Evolutionary conservation across 2,113 vertebrate genomes (phyloP), one percentile per base, ranked within the genome.

Genomic region (Neotragus moschatus): DNA sequence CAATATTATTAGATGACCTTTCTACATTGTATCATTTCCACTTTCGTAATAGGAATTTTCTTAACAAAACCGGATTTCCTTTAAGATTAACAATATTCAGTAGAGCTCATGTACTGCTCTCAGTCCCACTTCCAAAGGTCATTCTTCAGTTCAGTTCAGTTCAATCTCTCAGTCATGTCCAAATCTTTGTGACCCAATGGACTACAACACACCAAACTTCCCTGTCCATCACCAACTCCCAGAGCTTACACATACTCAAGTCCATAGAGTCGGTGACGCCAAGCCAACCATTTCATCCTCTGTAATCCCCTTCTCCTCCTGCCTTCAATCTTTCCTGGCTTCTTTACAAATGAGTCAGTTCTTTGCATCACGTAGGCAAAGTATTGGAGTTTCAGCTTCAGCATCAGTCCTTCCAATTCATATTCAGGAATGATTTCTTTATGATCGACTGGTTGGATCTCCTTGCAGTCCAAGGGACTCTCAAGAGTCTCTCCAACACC

Each of bases 351-450:
- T 23, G n/a, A 70, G 66, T 70, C 10, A 21, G n/a, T 70, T 70
- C 66, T 70, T 70, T 0, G 0, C 19, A 70, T 70, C 21, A 70
- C 0, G 1, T 70, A 5, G 66, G 19, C n/a, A 39, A 39, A 70
- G 10, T 70, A 70, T 17, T 12, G 19, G n/a, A 70, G n/a, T 23
- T 39, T 70, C 66, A 39, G 10, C 66, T 70, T 70, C 66, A 70
- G 19, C n/a, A 23, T 70, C 19, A 39, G 5, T 39, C 10, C 19
- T 39, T 70, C 19, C n/a, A 23, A 13, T 70, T 36, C 11, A 70
- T 70, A 70, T 39, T 70, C n/a, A 39, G 19, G 2, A 39, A 23
- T 39, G 5, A 70, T 70, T 23, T 70, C 66, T 70, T 70, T 70
- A 39, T 1, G 21, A 23, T 39, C n/a, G 19, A 12, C n/a, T 70